Base-by-base conservation (phyloP, 37 sponge, comb jelly and placozoan species). In the Theonella swinhoei region DNA sequence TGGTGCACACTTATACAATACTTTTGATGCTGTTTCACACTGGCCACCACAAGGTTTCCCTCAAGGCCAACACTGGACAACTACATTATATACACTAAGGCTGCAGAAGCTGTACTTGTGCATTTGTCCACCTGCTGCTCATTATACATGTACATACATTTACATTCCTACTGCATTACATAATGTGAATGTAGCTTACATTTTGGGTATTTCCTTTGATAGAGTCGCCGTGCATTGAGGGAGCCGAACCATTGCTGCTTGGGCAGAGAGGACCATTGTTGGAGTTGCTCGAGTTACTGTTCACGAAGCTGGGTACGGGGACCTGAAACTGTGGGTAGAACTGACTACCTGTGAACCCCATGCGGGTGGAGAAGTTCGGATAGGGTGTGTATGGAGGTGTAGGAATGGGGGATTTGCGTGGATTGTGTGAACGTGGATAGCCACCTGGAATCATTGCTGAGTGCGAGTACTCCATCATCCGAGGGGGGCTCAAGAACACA, bases 401-500 rank as follows among this genome's bases (percentile, higher is more conserved):
- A 0, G 74, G 1, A 25, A 38, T 23, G 20, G 58, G 76, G 39
- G 83, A 61, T 61, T 73, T 77, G 70, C 80, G 73, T 0, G 34
- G 60, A 5, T 28, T 70, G 62, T 73, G 81, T 7, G 81, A 60
- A 31, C 75, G 31, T 36, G 74, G 81, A 70, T 81, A 80, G 26
- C 32, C 38, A 34, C 9, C 42, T 24, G 29, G 70, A 0, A 63
- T 78, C 35, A 77, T 58, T 32, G 72, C 63, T 32, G 69, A 60
- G 9, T 72, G 72, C 0, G 74, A 74, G 29, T 70, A 42, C 26
- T 72, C 87, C 0, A 60, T 70, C 14, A 78, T 25, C 25, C 58
- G 73, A 4, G 63, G 71, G 22, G 83, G 83, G 63, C 74, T 82
- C 26, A 54, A 29, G 62, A 85, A 85, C 25, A 85, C 73, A 32